Percentiles rank a stretch among this genome's conserved stretches.
Evolutionary conservation across 2,888 invertebrate species (phyloP).

Genomic region (Pachydiplax longipennis): DNA sequence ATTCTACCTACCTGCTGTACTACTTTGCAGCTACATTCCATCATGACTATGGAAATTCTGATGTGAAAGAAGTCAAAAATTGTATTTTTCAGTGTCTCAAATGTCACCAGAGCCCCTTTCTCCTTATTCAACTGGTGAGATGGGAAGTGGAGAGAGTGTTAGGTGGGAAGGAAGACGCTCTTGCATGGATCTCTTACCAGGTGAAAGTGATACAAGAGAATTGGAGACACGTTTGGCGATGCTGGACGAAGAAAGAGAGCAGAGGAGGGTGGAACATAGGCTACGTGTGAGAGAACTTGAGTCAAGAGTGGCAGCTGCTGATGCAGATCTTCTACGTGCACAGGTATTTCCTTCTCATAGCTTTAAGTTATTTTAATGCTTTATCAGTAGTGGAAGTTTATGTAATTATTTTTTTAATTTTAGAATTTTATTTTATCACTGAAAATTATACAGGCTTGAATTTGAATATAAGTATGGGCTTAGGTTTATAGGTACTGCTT

Average conservation of each 20-base stretch:
- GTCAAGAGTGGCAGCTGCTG: slow-evolving; percentile 14
- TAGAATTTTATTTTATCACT: background rate
- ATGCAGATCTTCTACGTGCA: slow-evolving; percentile 27
- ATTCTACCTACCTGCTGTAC: no score
- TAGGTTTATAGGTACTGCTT: no score
- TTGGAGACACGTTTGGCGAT: slow-evolving; percentile 23
- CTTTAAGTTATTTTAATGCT: background rate
- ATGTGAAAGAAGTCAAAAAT: background rate
- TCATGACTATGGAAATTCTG: no score
- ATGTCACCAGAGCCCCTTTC: slow-evolving; percentile 32
- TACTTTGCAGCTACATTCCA: no score
- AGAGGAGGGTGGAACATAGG: slow-evolving; percentile 25
- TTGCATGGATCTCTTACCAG: background rate
- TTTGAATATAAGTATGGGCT: background rate
- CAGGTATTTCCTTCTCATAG: background rate
- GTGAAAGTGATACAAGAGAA: slow-evolving; percentile 9
- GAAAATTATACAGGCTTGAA: background rate
- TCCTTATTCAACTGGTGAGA: slow-evolving; percentile 19
- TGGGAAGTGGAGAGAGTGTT: slow-evolving; percentile 29
- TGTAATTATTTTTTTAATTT: background rate
- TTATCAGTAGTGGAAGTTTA: background rate
- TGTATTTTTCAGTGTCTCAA: background rate
- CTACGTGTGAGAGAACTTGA: slow-evolving; percentile 17
- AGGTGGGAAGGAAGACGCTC: slow-evolving; percentile 36
- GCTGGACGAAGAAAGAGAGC: slow-evolving; percentile 24